Conservation (phyloP, 2,797 vertebrate genomes). For the Pipistrellus pipistrellus region DNA sequence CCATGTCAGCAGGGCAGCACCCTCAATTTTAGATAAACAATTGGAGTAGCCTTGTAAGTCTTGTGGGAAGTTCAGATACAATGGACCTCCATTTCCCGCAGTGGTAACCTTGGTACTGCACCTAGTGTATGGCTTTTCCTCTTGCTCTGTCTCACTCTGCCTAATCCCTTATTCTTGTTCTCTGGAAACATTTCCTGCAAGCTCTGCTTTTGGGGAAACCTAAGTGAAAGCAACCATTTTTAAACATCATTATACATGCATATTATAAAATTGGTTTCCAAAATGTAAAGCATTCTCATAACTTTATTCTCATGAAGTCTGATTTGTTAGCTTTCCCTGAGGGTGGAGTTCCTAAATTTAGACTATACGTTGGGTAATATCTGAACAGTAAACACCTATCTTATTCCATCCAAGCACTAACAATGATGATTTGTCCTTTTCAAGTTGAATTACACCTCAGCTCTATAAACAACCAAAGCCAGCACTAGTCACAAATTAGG, state of each 20-base stretch:
- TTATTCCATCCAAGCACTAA: not conserved
- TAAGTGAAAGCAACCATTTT: not conserved
- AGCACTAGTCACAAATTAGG: not conserved
- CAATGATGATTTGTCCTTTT: not conserved
- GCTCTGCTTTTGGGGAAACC: not conserved
- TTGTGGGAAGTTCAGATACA: not conserved
- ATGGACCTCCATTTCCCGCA: not conserved
- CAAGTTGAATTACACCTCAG: not conserved
- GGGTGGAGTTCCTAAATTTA: not conserved
- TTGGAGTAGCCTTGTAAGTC: not conserved
- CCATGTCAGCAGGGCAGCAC: too few relatives aligned
- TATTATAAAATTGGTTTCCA: not conserved
- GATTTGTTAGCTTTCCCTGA: not conserved
- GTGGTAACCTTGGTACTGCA: not conserved
- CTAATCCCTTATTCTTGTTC: not conserved
- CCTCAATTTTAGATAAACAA: not conserved
- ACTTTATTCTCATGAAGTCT: slow-evolving; percentile 13
- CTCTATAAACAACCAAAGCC: not conserved
- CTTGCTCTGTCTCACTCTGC: not conserved
- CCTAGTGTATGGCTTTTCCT: not conserved
- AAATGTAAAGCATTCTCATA: not conserved
- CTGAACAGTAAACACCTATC: not conserved
- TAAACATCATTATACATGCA: not conserved
- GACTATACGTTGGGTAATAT: not conserved
- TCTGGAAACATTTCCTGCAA: not conserved